Percentiles rank a stretch among this genome's conserved stretches.
These are phyloP conservation scores for Tiphia femorata DNA, from an alignment of 2,888 invertebrate species.

Conservation along the genomic window DNA sequence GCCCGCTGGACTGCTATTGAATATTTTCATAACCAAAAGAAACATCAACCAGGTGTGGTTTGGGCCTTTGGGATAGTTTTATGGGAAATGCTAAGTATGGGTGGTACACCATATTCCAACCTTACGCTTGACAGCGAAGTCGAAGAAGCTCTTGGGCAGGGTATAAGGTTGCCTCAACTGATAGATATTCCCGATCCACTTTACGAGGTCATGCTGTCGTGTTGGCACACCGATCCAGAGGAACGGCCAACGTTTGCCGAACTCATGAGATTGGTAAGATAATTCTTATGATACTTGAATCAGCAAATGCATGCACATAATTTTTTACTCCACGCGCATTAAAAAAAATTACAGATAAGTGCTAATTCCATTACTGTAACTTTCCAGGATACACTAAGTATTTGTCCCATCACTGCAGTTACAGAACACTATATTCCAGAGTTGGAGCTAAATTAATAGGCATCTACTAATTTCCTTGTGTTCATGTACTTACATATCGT, in stretches of 20 bases:
- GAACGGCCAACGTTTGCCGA: slow-evolving; percentile 82
- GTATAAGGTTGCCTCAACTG: slow-evolving; percentile 81
- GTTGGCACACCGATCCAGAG: slow-evolving; percentile 87
- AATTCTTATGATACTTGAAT: neutral
- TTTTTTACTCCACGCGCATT: neutral
- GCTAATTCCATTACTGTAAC: neutral
- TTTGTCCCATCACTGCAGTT: slow-evolving; percentile 66
- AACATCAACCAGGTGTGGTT: slow-evolving; percentile 82
- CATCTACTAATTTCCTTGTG: neutral
- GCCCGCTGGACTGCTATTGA: slow-evolving; percentile 86
- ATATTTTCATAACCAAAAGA: slow-evolving; percentile 77
- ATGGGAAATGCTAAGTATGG: slow-evolving; percentile 87
- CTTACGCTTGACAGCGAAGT: slow-evolving; percentile 74
- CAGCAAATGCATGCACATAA: too few relatives aligned
- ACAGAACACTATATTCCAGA: slow-evolving; percentile 64
- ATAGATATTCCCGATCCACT: slow-evolving; percentile 82
- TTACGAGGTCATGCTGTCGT: slow-evolving; percentile 85
- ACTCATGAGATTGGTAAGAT: slow-evolving; percentile 69
- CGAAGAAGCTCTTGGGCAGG: slow-evolving; percentile 73
- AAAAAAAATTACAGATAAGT: neutral
- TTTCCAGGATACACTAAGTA: slow-evolving; percentile 61
- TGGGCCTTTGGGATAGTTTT: slow-evolving; percentile 88
- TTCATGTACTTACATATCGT: slow-evolving; percentile 15
- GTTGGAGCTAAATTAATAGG: slow-evolving; percentile 58
- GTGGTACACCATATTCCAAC: slow-evolving; percentile 83